Evolutionary conservation across 2,797 vertebrate genomes (phyloP), one percentile per base, ranked within the genome.

Genomic region (Scleropages formosus): DNA sequence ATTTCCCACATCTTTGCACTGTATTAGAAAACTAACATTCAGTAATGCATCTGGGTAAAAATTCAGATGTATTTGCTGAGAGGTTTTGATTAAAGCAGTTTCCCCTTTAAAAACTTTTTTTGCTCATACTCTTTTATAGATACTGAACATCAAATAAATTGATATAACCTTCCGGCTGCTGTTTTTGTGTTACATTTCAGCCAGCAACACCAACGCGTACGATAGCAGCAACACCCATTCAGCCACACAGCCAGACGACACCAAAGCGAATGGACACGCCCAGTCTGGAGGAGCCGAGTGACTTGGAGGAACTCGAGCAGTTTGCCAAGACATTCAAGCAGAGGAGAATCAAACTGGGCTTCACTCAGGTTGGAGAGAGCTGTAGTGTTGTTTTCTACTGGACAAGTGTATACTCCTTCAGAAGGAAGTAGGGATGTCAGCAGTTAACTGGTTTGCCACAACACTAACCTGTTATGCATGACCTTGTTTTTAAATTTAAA

Each of bases 321-420:
- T 99, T 99, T 91, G 97, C 98, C 87, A 99, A 99, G 93, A 98
- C 96, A 82, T 99, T 99, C 91, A 99, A 99, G 92, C 98, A 99
- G 91, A 95, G 98, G 89, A 94, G 97, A 80, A 99, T 99, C 89
- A 99, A 99, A 92, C 95, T 99, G 86, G 98, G 98, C 87, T 99
- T 99, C 88, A 99, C 98, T 91, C 98, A 99, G 98, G 98, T 99
- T 85, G 81, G 86, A 61, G 20, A n/a, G 53, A 3, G n/a, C 20
- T 49, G 18, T 18, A 1, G 18, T 47, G 1, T 4, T 10, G 1
- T 20, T 7, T 3, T 26, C 1, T 8, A 15, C n/a, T 67, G 39
- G 27, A 10, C 4, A 8, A 20, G 62, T 15, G 7, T 39, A 4
- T 27, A 12, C 22, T 24, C 24, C 67, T 4, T 4, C 58, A 26